Evolutionary conservation across 2,888 invertebrate species (phyloP), one percentile per base, ranked within the genome.

Genomic region (Ophion costatus): DNA sequence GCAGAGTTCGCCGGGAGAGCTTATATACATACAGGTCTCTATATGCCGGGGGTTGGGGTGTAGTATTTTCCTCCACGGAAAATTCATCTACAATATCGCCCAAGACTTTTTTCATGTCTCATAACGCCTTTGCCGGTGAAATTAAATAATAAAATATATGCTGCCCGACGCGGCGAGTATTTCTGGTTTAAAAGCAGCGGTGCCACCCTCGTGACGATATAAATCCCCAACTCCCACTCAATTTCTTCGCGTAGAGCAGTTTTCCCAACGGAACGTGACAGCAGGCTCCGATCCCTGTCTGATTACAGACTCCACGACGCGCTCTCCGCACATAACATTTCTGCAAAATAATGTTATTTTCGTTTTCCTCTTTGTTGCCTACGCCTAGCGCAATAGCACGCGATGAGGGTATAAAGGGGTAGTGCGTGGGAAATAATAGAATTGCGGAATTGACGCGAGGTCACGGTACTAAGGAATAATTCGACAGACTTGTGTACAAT

Each of bases 71-170:
- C 80, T 33, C 88, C 87, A 79, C 87, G 89, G 90, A 89, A 92
- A 93, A 93, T 91, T 91, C 91, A 90, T 90, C 92, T 90, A 92
- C 93, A 93, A 93, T 93, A 93, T 93, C 89, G 89, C 91, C 86
- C 90, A 87, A 89, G 90, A 90, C 89, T 77, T 77, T 92, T 93
- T 93, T 92, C 92, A 92, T 89, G 92, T 92, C 92, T 92, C 92
- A 90, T 92, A 92, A 92, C 92, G 90, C 90, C 88, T 88, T 85
- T 88, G 77, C 42, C 83, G 89, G 84, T 90, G 91, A 93, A 93
- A 93, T 93, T 93, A 93, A 93, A 93, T 92, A 93, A 93, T 93
- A 93, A 93, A 93, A 93, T 91, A 93, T 91, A 92, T 90, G 89
- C 84, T 86, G 81, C 51, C 69, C 69, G 77, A 80, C 59, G 69